These are phyloP conservation scores for Hemicrepidius hirtus DNA, from an alignment of 2,888 invertebrate species.

Conservation along the genomic window DNA sequence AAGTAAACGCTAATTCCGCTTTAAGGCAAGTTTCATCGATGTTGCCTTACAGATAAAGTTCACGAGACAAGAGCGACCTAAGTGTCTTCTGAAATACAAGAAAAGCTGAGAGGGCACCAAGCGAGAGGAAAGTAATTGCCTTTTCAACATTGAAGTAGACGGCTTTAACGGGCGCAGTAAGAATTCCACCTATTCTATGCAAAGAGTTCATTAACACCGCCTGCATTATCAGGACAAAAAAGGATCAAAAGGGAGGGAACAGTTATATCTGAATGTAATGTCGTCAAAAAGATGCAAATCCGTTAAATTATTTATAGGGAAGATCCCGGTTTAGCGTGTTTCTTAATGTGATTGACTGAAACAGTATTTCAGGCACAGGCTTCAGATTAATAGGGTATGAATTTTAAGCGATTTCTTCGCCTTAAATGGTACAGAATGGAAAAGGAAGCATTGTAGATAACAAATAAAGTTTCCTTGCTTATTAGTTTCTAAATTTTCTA, in stretches of 20 bases:
- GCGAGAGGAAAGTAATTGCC: slow-evolving; percentile 28
- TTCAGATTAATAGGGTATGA: too few species aligned
- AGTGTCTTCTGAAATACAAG: slow-evolving; percentile 32
- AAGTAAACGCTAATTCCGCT: slow-evolving; percentile 6
- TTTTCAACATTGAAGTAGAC: slow-evolving; percentile 19
- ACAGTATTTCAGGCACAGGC: too few species aligned
- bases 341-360: neutral
- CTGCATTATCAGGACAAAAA: slow-evolving; percentile 9
- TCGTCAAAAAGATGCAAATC: slow-evolving; percentile 10
- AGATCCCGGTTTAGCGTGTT: neutral
- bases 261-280: slow-evolving; percentile 8
- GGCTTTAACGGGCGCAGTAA: slow-evolving; percentile 24
- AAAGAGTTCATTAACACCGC: slow-evolving; percentile 27
- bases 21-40: slow-evolving; percentile 20
- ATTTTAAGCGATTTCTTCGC: too few species aligned
- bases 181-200: slow-evolving; percentile 22
- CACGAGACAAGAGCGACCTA: slow-evolving; percentile 21
- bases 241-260: slow-evolving; percentile 13
- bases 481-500: too few species aligned
- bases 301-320: slow-evolving; percentile 8
- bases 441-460: too few species aligned
- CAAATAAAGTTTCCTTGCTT: too few species aligned
- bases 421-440: too few species aligned
- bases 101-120: slow-evolving; percentile 27
- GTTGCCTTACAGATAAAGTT: slow-evolving; percentile 26